Percentiles rank a stretch among this genome's conserved stretches.
Evolutionary conservation across 2,797 vertebrate species (phyloP).

Genomic region (Hippopotamyrus pictus): DNA sequence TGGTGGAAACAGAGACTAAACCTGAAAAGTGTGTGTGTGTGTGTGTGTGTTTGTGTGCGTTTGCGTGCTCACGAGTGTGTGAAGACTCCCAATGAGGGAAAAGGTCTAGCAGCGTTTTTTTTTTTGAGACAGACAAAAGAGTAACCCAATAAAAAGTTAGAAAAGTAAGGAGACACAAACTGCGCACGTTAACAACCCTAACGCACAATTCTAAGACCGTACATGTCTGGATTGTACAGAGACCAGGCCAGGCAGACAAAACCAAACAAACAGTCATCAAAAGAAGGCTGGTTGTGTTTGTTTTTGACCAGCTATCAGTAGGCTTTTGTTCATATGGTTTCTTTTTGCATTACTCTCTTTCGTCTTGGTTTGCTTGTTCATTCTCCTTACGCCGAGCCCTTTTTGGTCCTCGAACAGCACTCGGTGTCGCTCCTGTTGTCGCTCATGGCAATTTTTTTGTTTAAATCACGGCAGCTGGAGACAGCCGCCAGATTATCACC

Average conservation of each 20-base stretch:
- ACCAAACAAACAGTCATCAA: constrained; percentile 49
- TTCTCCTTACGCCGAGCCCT: neutral
- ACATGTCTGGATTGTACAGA: constrained; percentile 54
- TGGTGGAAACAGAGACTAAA: constrained; percentile 75
- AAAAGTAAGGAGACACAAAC: constrained; percentile 92
- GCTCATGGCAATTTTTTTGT: neutral
- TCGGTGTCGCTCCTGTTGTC: neutral
- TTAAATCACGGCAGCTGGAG: neutral
- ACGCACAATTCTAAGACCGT: constrained; percentile 89
- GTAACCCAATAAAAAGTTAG: constrained; percentile 94
- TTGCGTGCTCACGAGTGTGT: constrained; percentile 20
- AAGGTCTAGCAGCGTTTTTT: constrained; percentile 96
- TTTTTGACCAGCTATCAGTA: neutral
- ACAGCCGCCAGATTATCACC: neutral
- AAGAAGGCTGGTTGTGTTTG: constrained; percentile 14
- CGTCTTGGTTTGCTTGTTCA: constrained; percentile 23
- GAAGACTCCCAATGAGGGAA: constrained; percentile 76
- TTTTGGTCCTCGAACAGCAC: neutral
- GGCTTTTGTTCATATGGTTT: constrained; percentile 21
- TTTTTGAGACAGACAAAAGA: constrained; percentile 91
- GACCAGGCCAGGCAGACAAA: constrained; percentile 45
- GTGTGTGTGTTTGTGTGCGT: neutral
- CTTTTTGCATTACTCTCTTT: constrained; percentile 34
- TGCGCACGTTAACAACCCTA: constrained; percentile 75
- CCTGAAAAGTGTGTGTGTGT: constrained; percentile 75